phyloP scores from a whole-genome alignment of 1,140 invertebrate genomes.

The Drosophila kohkoa region DNA sequence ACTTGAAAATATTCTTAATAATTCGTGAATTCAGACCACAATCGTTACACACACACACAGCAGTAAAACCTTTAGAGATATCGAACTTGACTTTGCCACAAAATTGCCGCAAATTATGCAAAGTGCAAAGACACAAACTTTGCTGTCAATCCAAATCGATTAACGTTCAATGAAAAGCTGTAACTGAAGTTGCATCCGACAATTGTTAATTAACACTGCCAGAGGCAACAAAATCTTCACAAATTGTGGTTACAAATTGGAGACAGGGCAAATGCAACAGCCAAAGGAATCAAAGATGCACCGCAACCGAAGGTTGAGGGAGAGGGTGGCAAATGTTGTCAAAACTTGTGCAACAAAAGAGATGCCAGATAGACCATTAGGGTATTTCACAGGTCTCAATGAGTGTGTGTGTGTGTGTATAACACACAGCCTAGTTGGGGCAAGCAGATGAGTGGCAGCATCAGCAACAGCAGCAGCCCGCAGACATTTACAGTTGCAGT shows the following conservation, averaged over 20 bases:
- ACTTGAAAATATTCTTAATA: neutral
- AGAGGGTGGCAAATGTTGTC: conserved; percentile 69
- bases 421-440: neutral
- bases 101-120: conserved; percentile 40
- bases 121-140: conserved; percentile 29
- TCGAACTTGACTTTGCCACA: conserved; percentile 36
- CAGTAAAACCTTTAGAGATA: neutral
- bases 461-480: conserved; percentile 25
- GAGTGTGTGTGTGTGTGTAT: conserved; percentile 1
- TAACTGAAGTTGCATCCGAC: conserved; percentile 34
- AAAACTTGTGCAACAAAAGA: conserved; percentile 67
- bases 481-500: conserved; percentile 52
- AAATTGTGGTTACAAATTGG: conserved; percentile 61
- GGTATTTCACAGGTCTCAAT: conserved; percentile 6
- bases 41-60: neutral
- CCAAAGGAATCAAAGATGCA: conserved; percentile 46
- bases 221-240: conserved; percentile 40
- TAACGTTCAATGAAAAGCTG: conserved; percentile 30
- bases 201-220: conserved; percentile 65
- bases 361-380: conserved; percentile 56
- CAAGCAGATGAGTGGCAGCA: conserved; percentile 9
- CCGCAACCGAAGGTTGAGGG: neutral
- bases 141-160: conserved; percentile 43
- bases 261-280: neutral
- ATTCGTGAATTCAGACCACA: conserved; percentile 10